phyloP scores from a whole-genome alignment of 2,113 vertebrate species.

The Rana temporaria region DNA sequence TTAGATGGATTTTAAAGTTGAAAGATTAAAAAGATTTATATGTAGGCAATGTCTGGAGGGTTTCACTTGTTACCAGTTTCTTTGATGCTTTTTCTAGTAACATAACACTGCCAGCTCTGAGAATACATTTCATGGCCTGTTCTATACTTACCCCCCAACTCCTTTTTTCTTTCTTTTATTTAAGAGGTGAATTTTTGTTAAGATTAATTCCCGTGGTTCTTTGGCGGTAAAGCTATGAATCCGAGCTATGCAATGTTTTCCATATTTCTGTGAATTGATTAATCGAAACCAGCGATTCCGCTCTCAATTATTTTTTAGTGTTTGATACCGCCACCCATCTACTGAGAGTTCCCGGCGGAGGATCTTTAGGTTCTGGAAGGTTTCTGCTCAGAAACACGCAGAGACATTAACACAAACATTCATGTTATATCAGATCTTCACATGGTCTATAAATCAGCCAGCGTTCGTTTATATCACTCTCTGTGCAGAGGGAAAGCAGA shows the following conservation, averaged over 20 bases:
- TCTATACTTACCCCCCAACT: slow-evolving; percentile 24
- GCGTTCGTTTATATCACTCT: neutral
- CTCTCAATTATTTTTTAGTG: slow-evolving; percentile 27
- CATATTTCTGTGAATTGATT: slow-evolving; percentile 26
- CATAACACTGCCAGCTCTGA: slow-evolving; percentile 10
- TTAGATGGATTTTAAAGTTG: slow-evolving; percentile 31
- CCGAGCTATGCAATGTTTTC: slow-evolving; percentile 11
- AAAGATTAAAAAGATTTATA: slow-evolving; percentile 42
- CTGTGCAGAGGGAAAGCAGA: slow-evolving; percentile 18
- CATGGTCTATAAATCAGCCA: slow-evolving; percentile 31
- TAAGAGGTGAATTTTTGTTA: slow-evolving; percentile 18
- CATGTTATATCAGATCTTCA: slow-evolving; percentile 29
- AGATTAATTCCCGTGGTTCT: slow-evolving; percentile 35
- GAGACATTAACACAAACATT: slow-evolving; percentile 27
- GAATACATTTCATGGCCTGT: slow-evolving; percentile 31
- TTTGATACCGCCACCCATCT: slow-evolving; percentile 18
- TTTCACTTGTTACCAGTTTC: slow-evolving; percentile 33
- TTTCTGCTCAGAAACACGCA: slow-evolving; percentile 22
- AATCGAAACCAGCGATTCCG: slow-evolving; percentile 35
- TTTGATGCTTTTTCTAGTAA: slow-evolving; percentile 36
- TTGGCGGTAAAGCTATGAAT: slow-evolving; percentile 6
- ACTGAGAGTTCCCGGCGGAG: neutral
- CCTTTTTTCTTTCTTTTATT: neutral
- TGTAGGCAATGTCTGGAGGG: slow-evolving; percentile 37
- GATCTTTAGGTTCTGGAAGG: neutral